Evolutionary conservation across 1,140 invertebrate species (phyloP).

Genomic region (Pseudobourletiella spinata): DNA sequence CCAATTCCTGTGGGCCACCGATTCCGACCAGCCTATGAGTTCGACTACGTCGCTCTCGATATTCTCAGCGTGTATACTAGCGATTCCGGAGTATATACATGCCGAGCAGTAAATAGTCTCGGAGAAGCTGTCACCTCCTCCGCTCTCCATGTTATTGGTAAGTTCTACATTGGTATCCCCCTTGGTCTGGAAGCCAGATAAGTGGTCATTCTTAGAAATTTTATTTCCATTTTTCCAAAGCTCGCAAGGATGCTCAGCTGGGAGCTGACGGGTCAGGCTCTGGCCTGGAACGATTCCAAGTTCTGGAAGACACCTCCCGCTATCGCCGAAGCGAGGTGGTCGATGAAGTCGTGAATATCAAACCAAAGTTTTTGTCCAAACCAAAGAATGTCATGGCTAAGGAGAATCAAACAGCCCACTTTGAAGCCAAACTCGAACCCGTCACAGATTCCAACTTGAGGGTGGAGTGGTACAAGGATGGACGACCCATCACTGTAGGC

Average conservation of each 20-base stretch:
- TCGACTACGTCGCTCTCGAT: conserved; percentile 94
- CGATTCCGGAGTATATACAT: conserved; percentile 93
- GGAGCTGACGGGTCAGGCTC: conserved; percentile 52
- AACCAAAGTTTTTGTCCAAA: conserved; percentile 72
- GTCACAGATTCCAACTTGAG: conserved; percentile 86
- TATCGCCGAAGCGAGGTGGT: conserved; percentile 71
- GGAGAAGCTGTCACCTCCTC: conserved; percentile 91
- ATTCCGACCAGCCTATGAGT: conserved; percentile 92
- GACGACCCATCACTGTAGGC: conserved; percentile 52
- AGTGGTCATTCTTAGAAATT: no score
- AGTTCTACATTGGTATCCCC: no score
- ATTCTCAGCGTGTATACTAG: conserved; percentile 90
- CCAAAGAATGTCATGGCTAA: conserved; percentile 69
- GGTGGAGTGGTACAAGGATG: conserved; percentile 91
- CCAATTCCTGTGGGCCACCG: conserved; percentile 59
- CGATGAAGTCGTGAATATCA: conserved; percentile 61
- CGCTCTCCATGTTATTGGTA: conserved; percentile 67
- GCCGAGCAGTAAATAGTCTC: conserved; percentile 78
- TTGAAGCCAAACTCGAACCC: conserved; percentile 95
- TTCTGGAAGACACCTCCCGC: conserved; percentile 74
- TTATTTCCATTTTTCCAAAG: background rate
- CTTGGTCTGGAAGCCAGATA: no score
- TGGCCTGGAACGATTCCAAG: conserved; percentile 80
- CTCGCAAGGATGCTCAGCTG: conserved; percentile 19
- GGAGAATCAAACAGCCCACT: conserved; percentile 90